Conservation (phyloP, 2,888 invertebrate genomes). For the Agonopterix heracliana region DNA sequence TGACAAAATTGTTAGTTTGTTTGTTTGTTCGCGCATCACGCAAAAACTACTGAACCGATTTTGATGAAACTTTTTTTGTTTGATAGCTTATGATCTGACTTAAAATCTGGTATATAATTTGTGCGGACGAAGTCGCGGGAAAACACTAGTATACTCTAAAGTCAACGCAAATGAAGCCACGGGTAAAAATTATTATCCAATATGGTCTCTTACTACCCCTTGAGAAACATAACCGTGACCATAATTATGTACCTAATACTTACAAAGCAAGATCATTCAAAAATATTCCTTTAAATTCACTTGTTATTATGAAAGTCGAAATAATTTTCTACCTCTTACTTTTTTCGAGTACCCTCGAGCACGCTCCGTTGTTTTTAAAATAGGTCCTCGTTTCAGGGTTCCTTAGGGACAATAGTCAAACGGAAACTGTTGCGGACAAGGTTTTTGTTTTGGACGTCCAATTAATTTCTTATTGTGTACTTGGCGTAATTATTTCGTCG, state of each 20-base stretch:
- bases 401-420: constrained; percentile 13
- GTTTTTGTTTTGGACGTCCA: constrained; percentile 13
- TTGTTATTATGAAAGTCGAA: constrained; percentile 25
- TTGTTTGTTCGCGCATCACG: no score
- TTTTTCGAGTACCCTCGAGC: constrained; percentile 22
- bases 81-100: no score
- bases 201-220: no score
- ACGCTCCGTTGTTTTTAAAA: constrained; percentile 27
- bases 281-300: constrained; percentile 20
- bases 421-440: constrained; percentile 12
- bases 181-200: no score
- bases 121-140: no score
- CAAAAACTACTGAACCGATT: no score
- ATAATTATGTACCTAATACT: not conserved
- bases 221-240: not conserved
- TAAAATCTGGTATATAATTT: no score
- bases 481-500: constrained; percentile 3
- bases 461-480: constrained; percentile 12
- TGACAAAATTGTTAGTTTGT: no score
- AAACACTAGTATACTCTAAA: no score
- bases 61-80: no score
- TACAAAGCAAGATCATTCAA: not conserved
- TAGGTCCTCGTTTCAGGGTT: constrained; percentile 21
- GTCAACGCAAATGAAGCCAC: no score
- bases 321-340: constrained; percentile 27